These are phyloP conservation scores for Drosophila biarmipes DNA, from an alignment of 1,140 invertebrate genomes.

Conservation along the genomic window DNA sequence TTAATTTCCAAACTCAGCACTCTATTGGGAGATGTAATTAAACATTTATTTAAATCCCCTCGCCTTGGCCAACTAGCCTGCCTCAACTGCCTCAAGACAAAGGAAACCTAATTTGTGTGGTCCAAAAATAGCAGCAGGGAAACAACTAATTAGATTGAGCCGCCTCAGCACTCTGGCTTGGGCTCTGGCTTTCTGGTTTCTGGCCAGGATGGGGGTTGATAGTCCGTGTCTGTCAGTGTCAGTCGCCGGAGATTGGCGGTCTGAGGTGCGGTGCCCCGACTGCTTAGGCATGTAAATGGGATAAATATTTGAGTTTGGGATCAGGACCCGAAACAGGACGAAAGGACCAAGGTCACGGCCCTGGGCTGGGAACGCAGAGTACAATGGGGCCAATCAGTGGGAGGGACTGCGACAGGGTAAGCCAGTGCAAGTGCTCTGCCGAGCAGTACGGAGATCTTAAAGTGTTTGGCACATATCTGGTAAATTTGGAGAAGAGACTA, in stretches of 20 bases:
- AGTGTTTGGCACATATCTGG: background rate
- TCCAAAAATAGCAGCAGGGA: constrained; percentile 32
- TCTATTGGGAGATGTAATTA: background rate
- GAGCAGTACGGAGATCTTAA: background rate
- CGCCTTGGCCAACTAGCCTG: background rate
- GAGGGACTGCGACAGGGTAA: background rate
- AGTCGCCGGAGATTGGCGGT: background rate
- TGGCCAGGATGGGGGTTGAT: constrained; percentile 7
- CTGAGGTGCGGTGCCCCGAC: background rate
- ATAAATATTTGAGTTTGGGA: constrained; percentile 49
- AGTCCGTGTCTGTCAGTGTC: constrained; percentile 5
- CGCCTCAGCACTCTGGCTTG: constrained; percentile 9
- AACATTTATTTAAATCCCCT: background rate
- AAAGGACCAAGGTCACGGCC: constrained; percentile 16
- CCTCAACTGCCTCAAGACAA: constrained; percentile 25
- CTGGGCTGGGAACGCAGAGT: background rate
- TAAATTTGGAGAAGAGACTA: background rate
- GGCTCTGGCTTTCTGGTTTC: constrained; percentile 1
- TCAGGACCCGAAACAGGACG: constrained; percentile 7
- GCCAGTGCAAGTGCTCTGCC: too few species aligned
- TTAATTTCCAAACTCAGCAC: background rate
- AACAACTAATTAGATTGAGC: constrained; percentile 48
- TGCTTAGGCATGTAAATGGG: constrained; percentile 44
- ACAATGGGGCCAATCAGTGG: constrained; percentile 9
- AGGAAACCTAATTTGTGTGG: constrained; percentile 29